A percentile compares a stretch with the other conserved stretches of the same genome.
phyloP scores from a whole-genome alignment of 2,888 invertebrate genomes.

The Oasisia sp. region DNA sequence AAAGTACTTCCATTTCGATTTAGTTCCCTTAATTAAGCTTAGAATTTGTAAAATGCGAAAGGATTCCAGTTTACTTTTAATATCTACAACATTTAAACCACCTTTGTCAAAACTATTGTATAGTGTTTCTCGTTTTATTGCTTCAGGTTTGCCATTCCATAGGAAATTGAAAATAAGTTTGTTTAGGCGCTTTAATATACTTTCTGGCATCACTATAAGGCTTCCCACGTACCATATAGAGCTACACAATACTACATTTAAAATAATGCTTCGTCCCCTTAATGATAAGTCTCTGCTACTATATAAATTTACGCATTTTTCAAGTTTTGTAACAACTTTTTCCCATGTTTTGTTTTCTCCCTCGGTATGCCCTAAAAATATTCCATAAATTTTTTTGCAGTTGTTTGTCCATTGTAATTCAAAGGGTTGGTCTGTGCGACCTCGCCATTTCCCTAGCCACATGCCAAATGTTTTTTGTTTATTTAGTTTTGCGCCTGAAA shows the following conservation, averaged over 20 bases:
- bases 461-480: conserved; percentile 20
- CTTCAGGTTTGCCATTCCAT: conserved; percentile 2
- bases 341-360: neutral
- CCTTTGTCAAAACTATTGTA: neutral
- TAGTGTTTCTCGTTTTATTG: neutral
- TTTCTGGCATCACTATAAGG: neutral
- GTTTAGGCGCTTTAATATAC: neutral
- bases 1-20: neutral
- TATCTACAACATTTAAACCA: neutral
- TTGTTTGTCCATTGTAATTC: neutral
- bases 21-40: neutral
- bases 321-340: neutral
- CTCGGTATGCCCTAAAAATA: neutral
- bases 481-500: conserved; percentile 17
- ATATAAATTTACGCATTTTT: neutral
- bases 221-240: neutral
- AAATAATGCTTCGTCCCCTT: neutral
- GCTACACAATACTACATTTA: neutral
- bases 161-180: neutral
- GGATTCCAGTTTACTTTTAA: neutral
- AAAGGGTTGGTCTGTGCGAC: neutral
- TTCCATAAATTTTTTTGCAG: neutral
- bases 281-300: conserved; percentile 19
- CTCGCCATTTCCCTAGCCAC: conserved; percentile 7
- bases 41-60: neutral